Percentiles rank a stretch among this genome's conserved stretches.
These are phyloP conservation scores for Seladonia tumulorum DNA, from an alignment of 2,888 invertebrate genomes.

Conservation along the genomic window DNA sequence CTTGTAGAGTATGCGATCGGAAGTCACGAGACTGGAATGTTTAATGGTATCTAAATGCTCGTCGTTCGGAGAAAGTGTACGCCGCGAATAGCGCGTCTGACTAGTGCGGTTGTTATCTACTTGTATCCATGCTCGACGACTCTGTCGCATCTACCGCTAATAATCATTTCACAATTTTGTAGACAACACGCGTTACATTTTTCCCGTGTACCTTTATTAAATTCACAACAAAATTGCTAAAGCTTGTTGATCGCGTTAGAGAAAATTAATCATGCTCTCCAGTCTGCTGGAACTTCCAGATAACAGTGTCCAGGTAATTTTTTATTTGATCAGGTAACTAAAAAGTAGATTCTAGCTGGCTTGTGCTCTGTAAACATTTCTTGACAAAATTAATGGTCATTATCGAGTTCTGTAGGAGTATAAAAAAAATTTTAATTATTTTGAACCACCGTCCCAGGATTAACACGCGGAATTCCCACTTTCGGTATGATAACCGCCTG, in stretches of 20 bases:
- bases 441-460: background rate
- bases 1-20: background rate
- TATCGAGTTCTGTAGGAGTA: background rate
- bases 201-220: background rate
- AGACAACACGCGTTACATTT: background rate
- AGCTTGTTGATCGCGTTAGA: background rate
- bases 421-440: too few relatives aligned
- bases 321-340: background rate
- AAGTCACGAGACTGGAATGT: background rate
- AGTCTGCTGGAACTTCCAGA: background rate
- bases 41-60: background rate
- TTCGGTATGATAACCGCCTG: slow-evolving; percentile 24
- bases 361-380: background rate
- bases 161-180: background rate
- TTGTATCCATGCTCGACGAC: slow-evolving; percentile 56
- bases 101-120: slow-evolving; percentile 77
- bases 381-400: background rate
- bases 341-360: too few relatives aligned
- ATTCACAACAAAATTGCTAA: background rate
- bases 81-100: slow-evolving; percentile 68
- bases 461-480: slow-evolving; percentile 30
- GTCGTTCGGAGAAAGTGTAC: slow-evolving; percentile 28
- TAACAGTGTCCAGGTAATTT: too few relatives aligned
- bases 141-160: background rate
- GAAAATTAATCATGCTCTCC: background rate